Evolutionary conservation across 2,113 vertebrate species (phyloP), one percentile per base, ranked within the genome.

Genomic region (Petaurus breviceps): DNA sequence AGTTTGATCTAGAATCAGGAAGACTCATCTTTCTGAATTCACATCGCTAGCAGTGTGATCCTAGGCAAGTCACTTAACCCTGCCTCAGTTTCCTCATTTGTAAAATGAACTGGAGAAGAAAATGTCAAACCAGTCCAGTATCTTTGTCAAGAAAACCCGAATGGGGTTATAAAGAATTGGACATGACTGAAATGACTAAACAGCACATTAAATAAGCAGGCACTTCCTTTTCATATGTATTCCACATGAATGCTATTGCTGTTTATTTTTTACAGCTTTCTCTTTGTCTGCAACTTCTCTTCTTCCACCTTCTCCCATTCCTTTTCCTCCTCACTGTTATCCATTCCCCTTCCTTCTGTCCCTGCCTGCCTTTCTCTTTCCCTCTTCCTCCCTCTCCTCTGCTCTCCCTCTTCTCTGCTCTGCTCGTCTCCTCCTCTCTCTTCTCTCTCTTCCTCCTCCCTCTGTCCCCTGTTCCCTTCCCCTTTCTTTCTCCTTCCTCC

Each of bases 191-290:
- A 68, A 37, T 37, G 31, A 68, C 57, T 68, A 25, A 55, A 55
- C 11, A 61, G 12, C 26, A 51, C 91, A 2, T 10, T 53, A 28
- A 50, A 28, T 8, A 24, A 55, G 54, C 47, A 28, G 3, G 5
- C 1, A 11, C 28, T 53, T 0, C 2, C 31, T 10, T 92, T 4
- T 0, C 19, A 8, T 57, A 0, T 0, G 0, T 19, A 16, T n/a
- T 49, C 28, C 1, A 8, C 0, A 25, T 5, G 0, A 0, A 28
- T 61, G 31, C 0, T 43, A 4, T 43, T 8, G 28, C 51, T 46
- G 43, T 14, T 19, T 49, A n/a, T 19, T 11, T 55, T 51, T 94
- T 3, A 92, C 16, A 14, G 50, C 8, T 54, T 54, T 89, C 43
- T 50, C 90, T 91, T 50, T 46, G 2, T 51, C 47, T 31, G 92